Evolutionary conservation across 2,797 vertebrate genomes (phyloP), one percentile per base, ranked within the genome.

Genomic region (Nannoperca obscura): DNA sequence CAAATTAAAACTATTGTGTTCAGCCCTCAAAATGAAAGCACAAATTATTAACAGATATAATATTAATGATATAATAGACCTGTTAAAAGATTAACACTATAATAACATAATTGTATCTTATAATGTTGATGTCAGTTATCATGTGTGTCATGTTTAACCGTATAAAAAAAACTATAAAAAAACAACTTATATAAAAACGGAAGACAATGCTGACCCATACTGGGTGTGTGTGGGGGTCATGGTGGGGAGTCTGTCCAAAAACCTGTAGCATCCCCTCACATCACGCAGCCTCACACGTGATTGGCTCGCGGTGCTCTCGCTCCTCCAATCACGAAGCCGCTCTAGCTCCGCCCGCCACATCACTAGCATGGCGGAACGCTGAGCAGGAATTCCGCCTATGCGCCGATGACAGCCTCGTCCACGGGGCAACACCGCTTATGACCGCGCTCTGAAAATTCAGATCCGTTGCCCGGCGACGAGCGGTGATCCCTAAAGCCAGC

Each of bases 301-400:
- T 93, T 93, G 91, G 94, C 65, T 72, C 22, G 1, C 60, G 20
- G 4, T 1, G 27, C 12, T 20, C 27, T 13, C n/a, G 0, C 3
- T 81, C 66, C 7, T 49, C 93, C 93, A 93, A 94, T 94, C 88
- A 81, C 17, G 19, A 0, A 5, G 85, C 76, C 2, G 46, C 75
- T n/a, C 2, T 78, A 11, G 75, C 87, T 90, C 84, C 87, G 70
- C 85, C 92, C 63, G 77, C 83, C 80, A 73, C 88, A 86, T 93
- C 91, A 85, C 86, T 50, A 4, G 59, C 70, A 94, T 92, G 91
- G 92, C 91, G 90, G 90, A 89, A 78, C 14, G 64, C 30, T 4
- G 52, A 79, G 64, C 88, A 91, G 86, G 90, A 93, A 91, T 92
- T 92, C 89, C 88, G 81, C 54, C 15, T 84, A 82, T 78, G 83